A percentile compares a stretch with the other conserved stretches of the same genome.
Evolutionary conservation across 2,888 invertebrate genomes (phyloP).

Genomic region (Drosophila prolongata): DNA sequence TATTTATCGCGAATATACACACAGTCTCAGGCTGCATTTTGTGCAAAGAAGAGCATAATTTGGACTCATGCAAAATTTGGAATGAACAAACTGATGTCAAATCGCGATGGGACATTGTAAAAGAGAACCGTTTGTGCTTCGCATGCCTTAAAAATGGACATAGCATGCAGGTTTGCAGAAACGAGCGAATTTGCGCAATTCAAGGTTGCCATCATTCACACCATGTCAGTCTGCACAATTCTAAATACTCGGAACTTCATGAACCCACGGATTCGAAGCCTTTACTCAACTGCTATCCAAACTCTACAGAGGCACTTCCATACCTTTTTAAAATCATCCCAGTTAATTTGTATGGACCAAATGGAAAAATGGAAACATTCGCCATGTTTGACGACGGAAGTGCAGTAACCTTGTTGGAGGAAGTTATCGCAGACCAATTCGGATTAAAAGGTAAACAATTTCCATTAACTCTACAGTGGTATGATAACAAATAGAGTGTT

Average conservation of each 20-base stretch:
- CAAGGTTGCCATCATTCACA: neutral
- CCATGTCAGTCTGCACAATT: neutral
- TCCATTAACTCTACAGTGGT: slow-evolving; percentile 2
- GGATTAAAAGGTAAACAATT: neutral
- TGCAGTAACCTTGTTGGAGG: neutral
- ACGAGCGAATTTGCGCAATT: no score
- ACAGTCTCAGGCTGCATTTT: neutral
- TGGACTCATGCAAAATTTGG: no score
- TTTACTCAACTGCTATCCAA: neutral
- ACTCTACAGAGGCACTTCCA: neutral
- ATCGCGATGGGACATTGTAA: no score
- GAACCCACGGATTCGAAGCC: neutral
- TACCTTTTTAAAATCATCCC: neutral
- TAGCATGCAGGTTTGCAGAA: no score
- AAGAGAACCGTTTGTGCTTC: neutral
- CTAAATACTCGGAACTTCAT: neutral
- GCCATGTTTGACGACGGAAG: slow-evolving; percentile 9
- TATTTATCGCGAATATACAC: neutral
- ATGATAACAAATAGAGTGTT: neutral
- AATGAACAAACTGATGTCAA: no score
- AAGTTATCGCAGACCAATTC: slow-evolving; percentile 1
- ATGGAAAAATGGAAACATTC: slow-evolving; percentile 4
- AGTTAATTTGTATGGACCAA: neutral
- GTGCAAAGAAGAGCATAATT: no score
- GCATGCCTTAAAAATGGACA: neutral